These are phyloP conservation scores for Brienomyrus brachyistius DNA, from an alignment of 2,113 vertebrate species.

Conservation along the genomic window DNA sequence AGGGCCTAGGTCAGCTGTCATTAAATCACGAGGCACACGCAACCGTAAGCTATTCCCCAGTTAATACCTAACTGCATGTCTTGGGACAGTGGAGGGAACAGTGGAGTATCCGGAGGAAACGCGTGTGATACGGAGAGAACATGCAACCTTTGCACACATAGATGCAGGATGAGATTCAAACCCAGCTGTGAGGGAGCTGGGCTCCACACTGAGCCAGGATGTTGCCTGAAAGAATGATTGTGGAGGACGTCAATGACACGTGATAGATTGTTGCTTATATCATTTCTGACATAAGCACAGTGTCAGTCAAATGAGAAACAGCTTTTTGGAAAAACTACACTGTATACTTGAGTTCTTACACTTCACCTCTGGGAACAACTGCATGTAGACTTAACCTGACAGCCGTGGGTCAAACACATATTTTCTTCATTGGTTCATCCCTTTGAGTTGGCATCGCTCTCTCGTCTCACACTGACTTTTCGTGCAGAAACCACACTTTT, in stretches of 20 bases:
- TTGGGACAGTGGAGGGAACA: background rate
- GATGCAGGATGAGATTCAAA: background rate
- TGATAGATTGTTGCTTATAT: background rate
- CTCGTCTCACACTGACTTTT: background rate
- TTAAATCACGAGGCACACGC: background rate
- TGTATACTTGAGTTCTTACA: background rate
- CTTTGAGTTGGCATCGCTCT: background rate
- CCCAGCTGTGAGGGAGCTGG: background rate
- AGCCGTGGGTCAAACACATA: background rate
- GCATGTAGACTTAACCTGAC: background rate
- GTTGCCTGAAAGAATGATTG: background rate
- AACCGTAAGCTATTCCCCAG: background rate
- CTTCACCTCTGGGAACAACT: background rate
- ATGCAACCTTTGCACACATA: background rate
- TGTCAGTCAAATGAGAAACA: slow-evolving; percentile 4
- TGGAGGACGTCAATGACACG: background rate
- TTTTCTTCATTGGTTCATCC: background rate
- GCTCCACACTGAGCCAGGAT: background rate
- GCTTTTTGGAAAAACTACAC: background rate
- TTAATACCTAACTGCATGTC: background rate
- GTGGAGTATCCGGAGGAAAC: background rate
- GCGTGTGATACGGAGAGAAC: background rate
- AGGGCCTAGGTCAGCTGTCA: background rate
- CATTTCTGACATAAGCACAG: background rate
- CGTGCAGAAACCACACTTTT: background rate